These are phyloP conservation scores for Pomatorhinus ruficollis DNA, from an alignment of 2,113 vertebrate species.

Conservation along the genomic window DNA sequence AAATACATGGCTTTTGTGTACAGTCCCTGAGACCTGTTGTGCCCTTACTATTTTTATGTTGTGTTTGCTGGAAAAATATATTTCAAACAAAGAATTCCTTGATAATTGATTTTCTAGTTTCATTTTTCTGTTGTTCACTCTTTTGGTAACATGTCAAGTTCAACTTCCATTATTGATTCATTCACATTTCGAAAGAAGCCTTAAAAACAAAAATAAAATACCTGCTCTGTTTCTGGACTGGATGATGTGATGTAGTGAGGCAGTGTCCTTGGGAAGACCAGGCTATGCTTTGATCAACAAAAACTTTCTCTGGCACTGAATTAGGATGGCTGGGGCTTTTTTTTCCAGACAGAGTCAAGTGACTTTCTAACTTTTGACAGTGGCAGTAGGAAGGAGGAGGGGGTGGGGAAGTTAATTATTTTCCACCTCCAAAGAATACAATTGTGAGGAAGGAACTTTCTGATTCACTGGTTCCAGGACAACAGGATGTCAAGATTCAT, in stretches of 20 bases:
- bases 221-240: background rate
- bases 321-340: background rate
- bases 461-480: slow-evolving; percentile 64
- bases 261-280: slow-evolving; percentile 25
- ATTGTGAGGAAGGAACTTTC: slow-evolving; percentile 68
- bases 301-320: slow-evolving; percentile 41
- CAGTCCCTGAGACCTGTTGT: background rate
- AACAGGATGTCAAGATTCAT: slow-evolving; percentile 64
- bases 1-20: background rate
- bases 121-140: background rate
- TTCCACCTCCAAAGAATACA: slow-evolving; percentile 65
- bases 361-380: slow-evolving; percentile 45
- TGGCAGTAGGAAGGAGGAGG: slow-evolving; percentile 58
- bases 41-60: background rate
- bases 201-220: background rate
- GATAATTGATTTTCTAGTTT: background rate
- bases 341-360: background rate
- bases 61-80: background rate
- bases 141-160: background rate
- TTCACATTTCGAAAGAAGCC: background rate
- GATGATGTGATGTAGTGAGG: background rate
- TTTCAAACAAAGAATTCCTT: background rate
- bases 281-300: slow-evolving; percentile 10
- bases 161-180: background rate
- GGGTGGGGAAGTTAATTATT: slow-evolving; percentile 57